Conservation (phyloP, 2,888 invertebrate genomes). For the Nesidiocoris tenuis region DNA sequence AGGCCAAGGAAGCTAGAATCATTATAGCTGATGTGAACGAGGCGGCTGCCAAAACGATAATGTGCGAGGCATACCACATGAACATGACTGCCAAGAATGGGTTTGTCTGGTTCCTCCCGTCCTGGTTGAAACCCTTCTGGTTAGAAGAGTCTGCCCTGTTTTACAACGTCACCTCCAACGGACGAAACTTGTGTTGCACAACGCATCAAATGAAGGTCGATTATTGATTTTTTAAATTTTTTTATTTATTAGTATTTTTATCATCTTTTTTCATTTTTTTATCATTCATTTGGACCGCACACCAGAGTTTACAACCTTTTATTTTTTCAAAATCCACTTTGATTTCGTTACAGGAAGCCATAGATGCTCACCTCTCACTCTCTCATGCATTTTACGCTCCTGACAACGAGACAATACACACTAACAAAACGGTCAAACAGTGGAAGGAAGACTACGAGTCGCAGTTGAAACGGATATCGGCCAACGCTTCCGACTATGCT, state of each 20-base stretch:
- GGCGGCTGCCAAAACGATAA: slow-evolving; percentile 68
- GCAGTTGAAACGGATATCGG: slow-evolving; percentile 49
- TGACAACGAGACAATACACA: slow-evolving; percentile 63
- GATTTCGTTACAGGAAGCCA: slow-evolving; percentile 57
- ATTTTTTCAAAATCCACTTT: slow-evolving; percentile 40
- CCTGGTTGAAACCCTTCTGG: slow-evolving; percentile 67
- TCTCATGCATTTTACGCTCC: slow-evolving; percentile 68
- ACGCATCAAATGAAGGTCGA: slow-evolving; percentile 26
- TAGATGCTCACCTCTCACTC: slow-evolving; percentile 71
- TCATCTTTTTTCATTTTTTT: too few species aligned
- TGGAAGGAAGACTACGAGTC: slow-evolving; percentile 61
- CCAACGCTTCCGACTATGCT: slow-evolving; percentile 63
- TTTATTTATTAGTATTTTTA: too few species aligned
- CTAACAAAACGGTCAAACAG: slow-evolving; percentile 63
- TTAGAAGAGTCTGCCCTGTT: slow-evolving; percentile 11
- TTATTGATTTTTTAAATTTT: neutral
- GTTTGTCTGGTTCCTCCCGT: slow-evolving; percentile 84
- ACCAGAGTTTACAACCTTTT: neutral
- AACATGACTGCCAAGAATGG: slow-evolving; percentile 70
- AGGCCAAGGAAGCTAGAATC: slow-evolving; percentile 67
- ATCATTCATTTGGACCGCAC: neutral
- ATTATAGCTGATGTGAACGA: slow-evolving; percentile 79
- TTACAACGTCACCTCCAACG: slow-evolving; percentile 9
- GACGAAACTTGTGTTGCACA: slow-evolving; percentile 9
- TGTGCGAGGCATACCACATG: slow-evolving; percentile 76